Evolutionary conservation across 2,888 invertebrate genomes (phyloP).

Genomic region (Andrena camellia): DNA sequence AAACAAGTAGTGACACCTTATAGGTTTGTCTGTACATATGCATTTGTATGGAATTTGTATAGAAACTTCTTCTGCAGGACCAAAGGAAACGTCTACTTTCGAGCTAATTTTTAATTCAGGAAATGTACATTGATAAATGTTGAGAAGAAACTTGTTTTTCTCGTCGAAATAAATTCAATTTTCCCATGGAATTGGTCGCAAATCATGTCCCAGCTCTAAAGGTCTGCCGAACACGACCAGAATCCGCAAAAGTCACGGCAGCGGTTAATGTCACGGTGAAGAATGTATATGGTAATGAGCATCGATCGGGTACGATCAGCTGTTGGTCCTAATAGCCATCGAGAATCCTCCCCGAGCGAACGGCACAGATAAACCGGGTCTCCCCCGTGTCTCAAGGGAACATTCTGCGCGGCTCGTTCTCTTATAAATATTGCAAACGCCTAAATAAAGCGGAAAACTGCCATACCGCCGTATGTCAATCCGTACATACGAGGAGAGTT

Average conservation of each 20-base stretch:
- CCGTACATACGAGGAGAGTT: constrained; percentile 43
- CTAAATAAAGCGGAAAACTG: constrained; percentile 64
- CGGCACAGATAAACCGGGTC: constrained; percentile 75
- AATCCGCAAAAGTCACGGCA: constrained; percentile 10
- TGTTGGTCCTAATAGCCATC: constrained; percentile 79
- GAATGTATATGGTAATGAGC: constrained; percentile 71
- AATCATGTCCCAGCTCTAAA: too few species aligned
- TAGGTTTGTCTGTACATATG: too few species aligned
- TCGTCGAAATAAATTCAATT: too few species aligned
- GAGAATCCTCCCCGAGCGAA: constrained; percentile 69
- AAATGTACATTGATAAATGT: too few species aligned
- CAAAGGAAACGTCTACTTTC: too few species aligned
- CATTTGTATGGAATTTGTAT: too few species aligned
- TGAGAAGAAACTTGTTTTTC: too few species aligned
- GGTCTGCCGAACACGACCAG: neutral
- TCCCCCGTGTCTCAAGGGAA: constrained; percentile 77
- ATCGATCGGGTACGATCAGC: constrained; percentile 80
- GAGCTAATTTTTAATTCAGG: too few species aligned
- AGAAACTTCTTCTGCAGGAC: too few species aligned
- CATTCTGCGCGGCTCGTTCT: constrained; percentile 72
- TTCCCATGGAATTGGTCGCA: too few species aligned
- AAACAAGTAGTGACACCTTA: too few species aligned
- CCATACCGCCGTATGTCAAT: constrained; percentile 61
- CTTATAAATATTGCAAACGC: constrained; percentile 76
- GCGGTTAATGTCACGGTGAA: constrained; percentile 45